These are phyloP conservation scores for Phyllopteryx taeniolatus DNA, from an alignment of 2,113 vertebrate genomes.

Conservation along the genomic window DNA sequence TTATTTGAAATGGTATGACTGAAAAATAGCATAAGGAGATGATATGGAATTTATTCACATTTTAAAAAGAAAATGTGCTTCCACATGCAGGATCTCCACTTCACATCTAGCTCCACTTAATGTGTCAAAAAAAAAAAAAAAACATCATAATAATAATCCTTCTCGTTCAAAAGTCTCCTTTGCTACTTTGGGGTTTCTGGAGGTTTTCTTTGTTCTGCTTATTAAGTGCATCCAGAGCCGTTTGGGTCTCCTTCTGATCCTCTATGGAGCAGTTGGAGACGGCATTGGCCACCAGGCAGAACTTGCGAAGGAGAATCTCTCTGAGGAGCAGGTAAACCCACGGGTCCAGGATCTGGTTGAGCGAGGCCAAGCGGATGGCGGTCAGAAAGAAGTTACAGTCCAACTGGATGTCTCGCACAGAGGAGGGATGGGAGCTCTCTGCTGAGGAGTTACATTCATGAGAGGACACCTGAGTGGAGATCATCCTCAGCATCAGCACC, in stretches of 20 bases:
- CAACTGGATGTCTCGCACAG: conserved; percentile 43
- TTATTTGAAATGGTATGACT: background rate
- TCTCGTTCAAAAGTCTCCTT: conserved; percentile 6
- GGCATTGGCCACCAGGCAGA: conserved; percentile 85
- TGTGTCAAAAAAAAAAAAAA: background rate
- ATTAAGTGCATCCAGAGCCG: conserved; percentile 66
- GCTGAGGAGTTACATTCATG: conserved; percentile 73
- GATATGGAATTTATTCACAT: conserved; percentile 27
- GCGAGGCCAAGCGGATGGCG: conserved; percentile 88
- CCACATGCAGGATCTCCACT: background rate
- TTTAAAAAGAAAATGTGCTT: conserved; percentile 12
- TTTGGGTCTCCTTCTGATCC: conserved; percentile 68
- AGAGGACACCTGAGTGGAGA: conserved; percentile 76
- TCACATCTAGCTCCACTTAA: background rate
- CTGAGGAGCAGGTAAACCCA: conserved; percentile 96
- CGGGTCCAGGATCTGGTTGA: conserved; percentile 97
- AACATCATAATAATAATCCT: background rate
- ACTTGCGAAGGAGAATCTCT: conserved; percentile 87
- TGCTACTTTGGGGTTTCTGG: conserved; percentile 49
- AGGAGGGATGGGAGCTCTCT: background rate
- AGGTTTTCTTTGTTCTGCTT: conserved; percentile 67
- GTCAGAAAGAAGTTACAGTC: conserved; percentile 87
- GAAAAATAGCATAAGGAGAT: background rate
- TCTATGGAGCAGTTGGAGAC: conserved; percentile 82
- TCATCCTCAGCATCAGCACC: conserved; percentile 88